Evolutionary conservation across 2,888 invertebrate genomes (phyloP).

Genomic region (Corythucha ciliata): DNA sequence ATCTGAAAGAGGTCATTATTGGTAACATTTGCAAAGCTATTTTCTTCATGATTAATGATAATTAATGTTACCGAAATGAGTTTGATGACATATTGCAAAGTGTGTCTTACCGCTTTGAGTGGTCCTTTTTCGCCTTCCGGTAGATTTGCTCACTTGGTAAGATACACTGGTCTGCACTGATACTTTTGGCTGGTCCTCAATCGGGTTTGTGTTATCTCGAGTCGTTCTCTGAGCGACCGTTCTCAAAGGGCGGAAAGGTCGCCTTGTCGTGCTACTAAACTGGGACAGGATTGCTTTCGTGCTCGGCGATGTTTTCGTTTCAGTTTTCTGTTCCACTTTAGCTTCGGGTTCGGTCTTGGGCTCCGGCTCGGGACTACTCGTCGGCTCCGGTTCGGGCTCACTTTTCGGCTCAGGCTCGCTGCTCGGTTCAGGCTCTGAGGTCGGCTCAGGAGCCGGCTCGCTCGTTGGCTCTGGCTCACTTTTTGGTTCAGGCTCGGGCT

Average conservation of each 20-base stretch:
- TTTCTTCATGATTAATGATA: not conserved
- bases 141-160: constrained; percentile 36
- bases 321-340: constrained; percentile 41
- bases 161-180: constrained; percentile 38
- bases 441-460: constrained; percentile 39
- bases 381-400: constrained; percentile 41
- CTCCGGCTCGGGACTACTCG: constrained; percentile 40
- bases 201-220: constrained; percentile 27
- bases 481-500: constrained; percentile 41
- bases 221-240: constrained; percentile 31
- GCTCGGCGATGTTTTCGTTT: constrained; percentile 39
- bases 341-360: constrained; percentile 42
- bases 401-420: constrained; percentile 45
- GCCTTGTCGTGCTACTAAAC: constrained; percentile 41
- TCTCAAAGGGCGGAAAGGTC: constrained; percentile 37
- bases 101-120: too few species aligned
- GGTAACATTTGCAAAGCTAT: not conserved
- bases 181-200: constrained; percentile 28
- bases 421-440: constrained; percentile 39
- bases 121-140: constrained; percentile 31
- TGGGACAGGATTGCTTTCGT: constrained; percentile 34
- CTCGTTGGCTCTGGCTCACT: constrained; percentile 40
- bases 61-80: too few species aligned
- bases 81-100: too few species aligned
- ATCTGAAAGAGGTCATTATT: not conserved